Percentiles rank a stretch among this genome's conserved stretches.
These are phyloP conservation scores for Pararge aegeria DNA, from an alignment of 1,140 invertebrate genomes.

Conservation along the genomic window DNA sequence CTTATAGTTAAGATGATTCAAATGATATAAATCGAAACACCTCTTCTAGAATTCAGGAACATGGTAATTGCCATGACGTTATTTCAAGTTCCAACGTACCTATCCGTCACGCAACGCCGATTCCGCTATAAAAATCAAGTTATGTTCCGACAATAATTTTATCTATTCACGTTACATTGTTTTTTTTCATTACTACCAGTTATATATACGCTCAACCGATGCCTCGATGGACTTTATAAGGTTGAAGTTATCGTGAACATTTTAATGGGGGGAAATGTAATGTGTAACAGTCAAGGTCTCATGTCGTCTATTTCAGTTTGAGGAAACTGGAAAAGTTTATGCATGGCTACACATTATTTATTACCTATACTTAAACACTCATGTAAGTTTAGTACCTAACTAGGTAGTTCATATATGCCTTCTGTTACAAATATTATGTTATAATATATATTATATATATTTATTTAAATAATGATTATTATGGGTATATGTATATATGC, in stretches of 20 bases:
- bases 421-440: too few relatives aligned
- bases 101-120: slow-evolving; percentile 59
- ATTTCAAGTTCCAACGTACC: slow-evolving; percentile 37
- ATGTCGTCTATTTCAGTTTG: not conserved
- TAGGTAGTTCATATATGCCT: too few relatives aligned
- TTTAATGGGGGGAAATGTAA: not conserved
- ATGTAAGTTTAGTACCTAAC: too few relatives aligned
- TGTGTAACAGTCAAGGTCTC: not conserved
- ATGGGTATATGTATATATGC: too few relatives aligned
- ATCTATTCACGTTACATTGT: slow-evolving; percentile 39
- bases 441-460: too few relatives aligned
- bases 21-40: not conserved
- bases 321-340: not conserved
- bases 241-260: not conserved
- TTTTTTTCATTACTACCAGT: not conserved
- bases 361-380: too few relatives aligned
- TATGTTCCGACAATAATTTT: slow-evolving; percentile 18
- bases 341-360: not conserved
- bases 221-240: not conserved
- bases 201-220: not conserved
- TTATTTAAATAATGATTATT: too few relatives aligned
- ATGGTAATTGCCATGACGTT: slow-evolving; percentile 60
- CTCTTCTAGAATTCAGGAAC: slow-evolving; percentile 45
- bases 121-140: slow-evolving; percentile 48
- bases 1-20: not conserved